Evolutionary conservation across 2,888 invertebrate species (phyloP).

Genomic region (Leptodirus hochenwartii): DNA sequence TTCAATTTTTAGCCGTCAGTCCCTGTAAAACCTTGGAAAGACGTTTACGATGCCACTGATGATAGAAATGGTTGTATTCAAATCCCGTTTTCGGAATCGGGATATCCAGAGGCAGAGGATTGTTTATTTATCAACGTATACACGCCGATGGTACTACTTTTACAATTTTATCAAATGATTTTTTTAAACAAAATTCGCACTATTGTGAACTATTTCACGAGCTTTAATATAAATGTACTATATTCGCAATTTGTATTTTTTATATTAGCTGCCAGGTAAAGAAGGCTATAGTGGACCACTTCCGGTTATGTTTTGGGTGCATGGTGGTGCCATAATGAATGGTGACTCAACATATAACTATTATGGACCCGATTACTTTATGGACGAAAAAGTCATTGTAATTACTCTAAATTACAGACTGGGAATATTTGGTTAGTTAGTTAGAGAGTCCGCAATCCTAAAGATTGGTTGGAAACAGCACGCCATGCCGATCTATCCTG

Average conservation of each 20-base stretch:
- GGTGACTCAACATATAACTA: constrained; percentile 15
- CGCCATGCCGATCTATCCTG: no score
- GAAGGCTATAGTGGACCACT: constrained; percentile 7
- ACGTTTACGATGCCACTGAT: constrained; percentile 13
- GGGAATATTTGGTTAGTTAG: constrained; percentile 18
- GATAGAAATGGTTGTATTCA: constrained; percentile 14
- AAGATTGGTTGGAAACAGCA: no score
- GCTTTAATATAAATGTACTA: neutral
- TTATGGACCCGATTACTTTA: constrained; percentile 17
- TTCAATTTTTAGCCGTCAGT: constrained; percentile 12
- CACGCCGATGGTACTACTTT: constrained; percentile 15
- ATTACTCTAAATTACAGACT: constrained; percentile 19
- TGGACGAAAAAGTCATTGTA: constrained; percentile 18
- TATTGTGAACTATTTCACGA: constrained; percentile 3
- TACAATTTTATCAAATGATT: no score
- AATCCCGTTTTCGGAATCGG: constrained; percentile 10
- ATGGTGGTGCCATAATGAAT: constrained; percentile 17
- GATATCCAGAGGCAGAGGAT: constrained; percentile 15
- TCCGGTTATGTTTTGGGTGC: constrained; percentile 20
- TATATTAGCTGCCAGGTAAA: constrained; percentile 7
- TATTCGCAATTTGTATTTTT: neutral
- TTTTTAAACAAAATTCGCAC: no score
- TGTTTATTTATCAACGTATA: constrained; percentile 19
- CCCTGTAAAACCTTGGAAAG: constrained; percentile 13
- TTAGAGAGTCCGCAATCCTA: no score